Evolutionary conservation across 2,113 vertebrate genomes (phyloP).

Genomic region (Neoarius graeffei): DNA sequence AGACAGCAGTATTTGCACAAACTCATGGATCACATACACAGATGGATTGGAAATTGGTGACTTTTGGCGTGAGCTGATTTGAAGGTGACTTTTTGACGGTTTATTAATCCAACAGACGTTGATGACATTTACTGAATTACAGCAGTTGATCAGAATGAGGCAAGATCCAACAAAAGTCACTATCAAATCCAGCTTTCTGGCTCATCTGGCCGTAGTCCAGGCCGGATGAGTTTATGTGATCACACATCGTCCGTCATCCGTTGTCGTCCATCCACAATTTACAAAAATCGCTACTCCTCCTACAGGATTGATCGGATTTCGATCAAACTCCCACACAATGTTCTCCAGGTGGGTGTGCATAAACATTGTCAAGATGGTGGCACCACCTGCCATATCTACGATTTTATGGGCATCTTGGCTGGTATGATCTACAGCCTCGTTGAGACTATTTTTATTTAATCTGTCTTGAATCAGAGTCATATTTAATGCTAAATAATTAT

Average conservation of each 20-base stretch:
- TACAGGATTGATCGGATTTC: too few species aligned
- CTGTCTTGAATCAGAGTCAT: not conserved
- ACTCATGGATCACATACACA: not conserved
- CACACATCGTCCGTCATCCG: too few species aligned
- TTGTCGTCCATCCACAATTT: too few species aligned
- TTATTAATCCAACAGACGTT: constrained; percentile 3
- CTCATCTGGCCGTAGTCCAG: too few species aligned
- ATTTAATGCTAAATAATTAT: not conserved
- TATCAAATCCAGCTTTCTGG: not conserved
- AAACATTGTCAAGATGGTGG: too few species aligned
- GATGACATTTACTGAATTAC: not conserved
- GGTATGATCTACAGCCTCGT: too few species aligned
- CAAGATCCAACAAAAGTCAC: constrained; percentile 2
- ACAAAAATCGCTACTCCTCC: too few species aligned
- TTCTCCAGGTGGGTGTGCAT: too few species aligned
- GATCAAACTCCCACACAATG: too few species aligned
- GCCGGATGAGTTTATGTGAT: too few species aligned
- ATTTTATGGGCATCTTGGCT: too few species aligned
- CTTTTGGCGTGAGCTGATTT: not conserved
- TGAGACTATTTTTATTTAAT: not conserved
- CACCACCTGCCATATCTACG: too few species aligned
- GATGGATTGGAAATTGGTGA: constrained; percentile 10
- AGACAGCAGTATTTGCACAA: not conserved
- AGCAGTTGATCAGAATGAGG: constrained; percentile 8
- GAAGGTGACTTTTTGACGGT: constrained; percentile 19